These are phyloP conservation scores for Podocnemis expansa DNA, from an alignment of 2,113 vertebrate species.

Conservation along the genomic window DNA sequence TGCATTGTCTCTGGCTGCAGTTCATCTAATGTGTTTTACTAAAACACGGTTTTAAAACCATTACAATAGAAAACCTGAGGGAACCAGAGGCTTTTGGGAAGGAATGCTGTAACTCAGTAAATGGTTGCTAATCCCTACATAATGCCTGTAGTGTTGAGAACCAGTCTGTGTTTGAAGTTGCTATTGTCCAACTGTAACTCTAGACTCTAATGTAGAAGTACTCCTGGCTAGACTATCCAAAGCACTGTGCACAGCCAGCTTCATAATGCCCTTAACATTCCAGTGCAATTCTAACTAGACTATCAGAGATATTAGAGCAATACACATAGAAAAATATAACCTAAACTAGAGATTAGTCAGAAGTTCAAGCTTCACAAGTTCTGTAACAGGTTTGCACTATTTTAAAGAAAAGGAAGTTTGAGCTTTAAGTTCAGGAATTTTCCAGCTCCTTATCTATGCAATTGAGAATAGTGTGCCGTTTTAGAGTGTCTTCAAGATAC, in stretches of 20 bases:
- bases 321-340: background rate
- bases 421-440: slow-evolving; percentile 13
- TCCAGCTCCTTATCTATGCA: background rate
- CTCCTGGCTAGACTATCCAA: background rate
- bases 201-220: background rate
- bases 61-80: background rate
- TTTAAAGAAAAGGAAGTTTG: slow-evolving; percentile 20
- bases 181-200: background rate
- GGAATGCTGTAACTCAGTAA: background rate
- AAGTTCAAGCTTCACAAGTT: slow-evolving; percentile 19
- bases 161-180: background rate
- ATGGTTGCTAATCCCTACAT: background rate
- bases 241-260: background rate
- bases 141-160: background rate
- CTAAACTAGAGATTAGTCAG: slow-evolving; percentile 8
- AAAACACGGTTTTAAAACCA: background rate
- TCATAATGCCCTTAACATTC: slow-evolving; percentile 31
- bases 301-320: background rate
- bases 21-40: background rate
- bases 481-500: background rate
- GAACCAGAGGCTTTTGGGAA: background rate
- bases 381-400: slow-evolving; percentile 11
- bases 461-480: background rate
- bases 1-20: background rate
- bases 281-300: background rate